Conservation (phyloP, 2,888 invertebrate genomes). For the Blomia tropicalis region DNA sequence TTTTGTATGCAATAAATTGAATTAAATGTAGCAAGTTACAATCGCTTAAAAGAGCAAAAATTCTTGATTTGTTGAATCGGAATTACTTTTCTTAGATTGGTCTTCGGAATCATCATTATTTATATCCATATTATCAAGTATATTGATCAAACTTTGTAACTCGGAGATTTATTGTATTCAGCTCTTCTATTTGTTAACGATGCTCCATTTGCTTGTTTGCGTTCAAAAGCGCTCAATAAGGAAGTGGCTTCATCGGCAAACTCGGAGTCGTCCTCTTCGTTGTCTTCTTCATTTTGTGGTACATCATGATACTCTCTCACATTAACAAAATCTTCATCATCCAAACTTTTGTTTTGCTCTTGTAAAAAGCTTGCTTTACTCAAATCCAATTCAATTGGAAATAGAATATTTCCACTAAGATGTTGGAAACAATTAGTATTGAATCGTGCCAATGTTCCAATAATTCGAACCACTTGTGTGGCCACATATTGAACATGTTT, state of each 20-base stretch:
- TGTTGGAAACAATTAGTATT: conserved; percentile 58
- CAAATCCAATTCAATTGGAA: conserved; percentile 90
- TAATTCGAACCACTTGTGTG: conserved; percentile 52
- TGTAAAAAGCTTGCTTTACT: conserved; percentile 71
- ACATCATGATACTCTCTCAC: not conserved
- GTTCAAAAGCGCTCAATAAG: not conserved
- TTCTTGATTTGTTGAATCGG: too few species aligned
- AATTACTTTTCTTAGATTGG: too few species aligned
- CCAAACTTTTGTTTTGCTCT: conserved; percentile 38
- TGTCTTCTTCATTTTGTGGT: conserved; percentile 25
- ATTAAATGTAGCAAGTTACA: too few species aligned
- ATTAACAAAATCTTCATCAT: not conserved
- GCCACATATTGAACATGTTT: conserved; percentile 93
- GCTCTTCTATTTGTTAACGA: not conserved
- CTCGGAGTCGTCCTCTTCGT: conserved; percentile 28
- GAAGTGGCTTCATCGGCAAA: conserved; percentile 29
- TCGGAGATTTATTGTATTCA: not conserved
- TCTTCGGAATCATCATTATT: not conserved
- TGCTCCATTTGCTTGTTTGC: not conserved
- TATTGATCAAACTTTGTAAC: conserved; percentile 10
- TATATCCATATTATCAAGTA: not conserved
- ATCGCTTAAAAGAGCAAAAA: too few species aligned
- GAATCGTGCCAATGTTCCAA: conserved; percentile 61
- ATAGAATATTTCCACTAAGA: conserved; percentile 55
- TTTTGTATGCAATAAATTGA: too few species aligned